Conservation (phyloP, 1,140 invertebrate genomes). For the Globodera ellingtonae region DNA sequence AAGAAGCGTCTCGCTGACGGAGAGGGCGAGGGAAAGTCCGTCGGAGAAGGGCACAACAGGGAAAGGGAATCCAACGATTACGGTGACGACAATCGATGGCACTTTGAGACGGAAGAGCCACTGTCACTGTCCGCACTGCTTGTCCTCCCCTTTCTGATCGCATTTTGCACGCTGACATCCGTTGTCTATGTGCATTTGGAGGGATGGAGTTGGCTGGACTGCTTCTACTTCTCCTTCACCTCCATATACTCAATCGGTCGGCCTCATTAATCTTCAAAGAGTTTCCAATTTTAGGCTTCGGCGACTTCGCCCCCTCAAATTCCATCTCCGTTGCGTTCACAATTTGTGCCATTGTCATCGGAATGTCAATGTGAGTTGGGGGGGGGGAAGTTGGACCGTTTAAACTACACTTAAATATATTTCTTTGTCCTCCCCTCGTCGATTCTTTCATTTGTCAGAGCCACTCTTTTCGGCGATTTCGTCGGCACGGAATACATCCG, state of each 20-base stretch:
- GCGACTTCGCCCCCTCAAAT: background rate
- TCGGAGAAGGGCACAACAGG: background rate
- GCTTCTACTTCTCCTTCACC: background rate
- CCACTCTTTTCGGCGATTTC: background rate
- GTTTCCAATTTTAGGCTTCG: background rate
- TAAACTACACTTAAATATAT: too few relatives aligned
- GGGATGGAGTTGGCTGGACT: background rate
- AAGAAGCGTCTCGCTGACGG: background rate
- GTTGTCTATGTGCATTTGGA: background rate
- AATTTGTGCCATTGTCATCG: background rate
- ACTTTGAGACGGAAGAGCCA: background rate
- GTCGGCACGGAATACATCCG: background rate
- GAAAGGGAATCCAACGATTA: background rate
- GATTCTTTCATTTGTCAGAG: background rate
- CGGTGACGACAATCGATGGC: background rate
- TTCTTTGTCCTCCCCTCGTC: too few relatives aligned
- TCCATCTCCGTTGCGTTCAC: background rate
- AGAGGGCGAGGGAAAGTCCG: background rate
- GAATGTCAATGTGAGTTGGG: background rate
- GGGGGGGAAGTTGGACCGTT: background rate
- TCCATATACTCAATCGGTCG: background rate
- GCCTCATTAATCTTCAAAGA: background rate
- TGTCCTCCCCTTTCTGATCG: background rate
- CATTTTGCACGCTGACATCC: background rate
- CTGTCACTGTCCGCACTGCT: background rate